Percentiles rank a stretch among this genome's conserved stretches.
Conservation (phyloP, 2,888 invertebrate genomes). For the Nomada lathburiana region DNA sequence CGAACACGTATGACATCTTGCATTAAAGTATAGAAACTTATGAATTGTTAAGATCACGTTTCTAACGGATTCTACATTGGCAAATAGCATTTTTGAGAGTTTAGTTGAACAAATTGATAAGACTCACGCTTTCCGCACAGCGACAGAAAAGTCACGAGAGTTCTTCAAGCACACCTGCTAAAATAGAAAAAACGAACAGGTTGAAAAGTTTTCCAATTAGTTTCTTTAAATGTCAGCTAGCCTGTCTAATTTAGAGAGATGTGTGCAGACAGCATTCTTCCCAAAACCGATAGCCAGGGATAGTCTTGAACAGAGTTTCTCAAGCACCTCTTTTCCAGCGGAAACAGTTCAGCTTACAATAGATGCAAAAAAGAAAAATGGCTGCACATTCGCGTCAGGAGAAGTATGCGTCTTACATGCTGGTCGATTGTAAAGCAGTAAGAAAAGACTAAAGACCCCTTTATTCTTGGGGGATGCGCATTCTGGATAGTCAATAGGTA, state of each 20-base stretch:
- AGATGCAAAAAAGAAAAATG: neutral
- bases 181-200: neutral
- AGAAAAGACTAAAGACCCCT: neutral
- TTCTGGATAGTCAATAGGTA: neutral
- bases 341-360: neutral
- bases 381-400: neutral
- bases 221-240: slow-evolving; percentile 26
- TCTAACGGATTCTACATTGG: no score
- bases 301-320: slow-evolving; percentile 40
- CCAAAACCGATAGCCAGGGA: slow-evolving; percentile 3
- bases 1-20: no score
- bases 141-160: no score
- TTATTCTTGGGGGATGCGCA: neutral
- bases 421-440: neutral
- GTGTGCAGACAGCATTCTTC: slow-evolving; percentile 36
- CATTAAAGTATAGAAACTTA: no score
- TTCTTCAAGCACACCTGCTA: neutral
- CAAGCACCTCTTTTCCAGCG: slow-evolving; percentile 1
- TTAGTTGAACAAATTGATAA: no score
- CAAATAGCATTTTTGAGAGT: no score
- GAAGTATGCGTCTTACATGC: neutral
- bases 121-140: no score
- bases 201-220: neutral
- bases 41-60: no score
- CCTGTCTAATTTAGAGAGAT: slow-evolving; percentile 37